These are phyloP conservation scores for Riparia riparia DNA, from an alignment of 2,113 vertebrate species.

Conservation along the genomic window DNA sequence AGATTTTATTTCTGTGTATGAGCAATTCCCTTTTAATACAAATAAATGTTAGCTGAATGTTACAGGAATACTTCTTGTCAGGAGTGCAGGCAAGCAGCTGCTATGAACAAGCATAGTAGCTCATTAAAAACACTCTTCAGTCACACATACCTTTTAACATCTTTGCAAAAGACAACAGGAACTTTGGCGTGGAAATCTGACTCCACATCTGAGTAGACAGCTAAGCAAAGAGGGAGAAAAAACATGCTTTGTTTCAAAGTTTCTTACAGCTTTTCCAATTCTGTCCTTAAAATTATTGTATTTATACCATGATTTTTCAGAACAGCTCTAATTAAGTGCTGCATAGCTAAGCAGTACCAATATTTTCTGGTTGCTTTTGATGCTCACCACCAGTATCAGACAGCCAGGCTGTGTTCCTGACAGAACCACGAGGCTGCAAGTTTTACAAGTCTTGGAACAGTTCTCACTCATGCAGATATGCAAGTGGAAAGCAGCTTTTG, in stretches of 20 bases:
- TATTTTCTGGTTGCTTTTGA: background rate
- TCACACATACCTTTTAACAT: slow-evolving; percentile 84
- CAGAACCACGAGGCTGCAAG: background rate
- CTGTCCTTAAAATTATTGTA: background rate
- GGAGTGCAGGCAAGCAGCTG: background rate
- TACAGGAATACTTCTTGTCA: background rate
- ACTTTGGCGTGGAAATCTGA: slow-evolving; percentile 99
- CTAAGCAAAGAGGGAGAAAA: slow-evolving; percentile 68
- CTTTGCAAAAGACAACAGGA: slow-evolving; percentile 94
- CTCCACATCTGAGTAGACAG: slow-evolving; percentile 90
- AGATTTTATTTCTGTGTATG: background rate
- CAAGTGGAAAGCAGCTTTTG: background rate
- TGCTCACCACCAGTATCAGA: background rate
- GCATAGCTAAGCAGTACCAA: background rate
- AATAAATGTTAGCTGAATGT: background rate
- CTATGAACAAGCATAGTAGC: background rate
- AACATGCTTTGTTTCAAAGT: background rate
- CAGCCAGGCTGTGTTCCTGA: background rate
- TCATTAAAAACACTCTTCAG: background rate
- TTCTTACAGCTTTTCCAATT: background rate
- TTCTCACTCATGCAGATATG: background rate
- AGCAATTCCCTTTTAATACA: background rate
- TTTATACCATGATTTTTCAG: background rate
- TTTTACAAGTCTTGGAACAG: background rate
- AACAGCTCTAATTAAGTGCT: background rate